Evolutionary conservation across 92 coral and sea anemone genomes (phyloP).

Genomic region (Phenganax marumi): DNA sequence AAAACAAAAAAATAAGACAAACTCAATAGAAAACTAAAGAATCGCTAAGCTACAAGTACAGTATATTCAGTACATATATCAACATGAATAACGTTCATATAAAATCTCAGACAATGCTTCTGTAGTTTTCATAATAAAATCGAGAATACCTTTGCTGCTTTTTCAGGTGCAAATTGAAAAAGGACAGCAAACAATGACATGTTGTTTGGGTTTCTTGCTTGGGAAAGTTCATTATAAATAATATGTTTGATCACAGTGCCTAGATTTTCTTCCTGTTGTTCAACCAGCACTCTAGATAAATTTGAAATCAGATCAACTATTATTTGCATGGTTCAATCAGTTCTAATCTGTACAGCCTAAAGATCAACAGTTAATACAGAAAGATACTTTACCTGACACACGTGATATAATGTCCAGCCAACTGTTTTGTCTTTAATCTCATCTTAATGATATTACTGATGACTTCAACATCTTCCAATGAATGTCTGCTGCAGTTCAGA

Average conservation of each 20-base stretch:
- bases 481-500: conserved; percentile 83
- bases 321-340: background rate
- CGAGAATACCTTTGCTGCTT: conserved; percentile 71
- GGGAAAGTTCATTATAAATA: conserved; percentile 90
- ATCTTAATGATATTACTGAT: conserved; percentile 89
- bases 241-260: conserved; percentile 86
- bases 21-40: too few relatives aligned
- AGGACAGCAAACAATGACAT: conserved; percentile 81
- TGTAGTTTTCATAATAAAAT: too few relatives aligned
- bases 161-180: conserved; percentile 79
- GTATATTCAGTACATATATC: too few relatives aligned
- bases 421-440: conserved; percentile 93
- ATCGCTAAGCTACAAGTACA: too few relatives aligned
- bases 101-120: background rate
- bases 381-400: conserved; percentile 72
- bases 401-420: conserved; percentile 81
- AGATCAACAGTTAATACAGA: background rate
- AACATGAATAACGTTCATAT: too few relatives aligned
- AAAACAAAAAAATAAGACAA: conserved; percentile 6
- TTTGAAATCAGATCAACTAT: background rate
- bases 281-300: conserved; percentile 69
- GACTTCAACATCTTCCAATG: conserved; percentile 86
- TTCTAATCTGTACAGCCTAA: conserved; percentile 7
- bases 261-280: conserved; percentile 87
- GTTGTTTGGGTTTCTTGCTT: conserved; percentile 91